Evolutionary conservation across 2,113 vertebrate genomes (phyloP).

Genomic region (Syngnathus floridae): DNA sequence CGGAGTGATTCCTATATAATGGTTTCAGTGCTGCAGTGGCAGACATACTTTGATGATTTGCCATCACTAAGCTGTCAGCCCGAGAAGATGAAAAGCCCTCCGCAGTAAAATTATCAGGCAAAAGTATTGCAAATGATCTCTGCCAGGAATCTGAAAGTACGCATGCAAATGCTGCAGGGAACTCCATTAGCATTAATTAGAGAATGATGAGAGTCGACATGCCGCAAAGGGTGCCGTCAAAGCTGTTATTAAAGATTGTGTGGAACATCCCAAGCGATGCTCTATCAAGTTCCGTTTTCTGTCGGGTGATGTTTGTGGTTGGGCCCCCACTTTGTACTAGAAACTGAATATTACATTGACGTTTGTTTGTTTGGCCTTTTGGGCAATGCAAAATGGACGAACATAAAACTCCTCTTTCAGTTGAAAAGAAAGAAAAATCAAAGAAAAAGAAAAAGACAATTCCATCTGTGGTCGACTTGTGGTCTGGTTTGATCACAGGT

Average conservation of each 20-base stretch:
- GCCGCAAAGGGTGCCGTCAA: constrained; percentile 8
- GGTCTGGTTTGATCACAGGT: no score
- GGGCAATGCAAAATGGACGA: background rate
- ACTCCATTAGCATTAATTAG: constrained; percentile 22
- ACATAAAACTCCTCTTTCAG: background rate
- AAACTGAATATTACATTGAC: background rate
- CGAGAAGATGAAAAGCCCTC: constrained; percentile 13
- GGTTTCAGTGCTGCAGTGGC: constrained; percentile 31
- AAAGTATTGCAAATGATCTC: constrained; percentile 29
- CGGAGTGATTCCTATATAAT: constrained; percentile 16
- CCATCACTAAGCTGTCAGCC: constrained; percentile 18
- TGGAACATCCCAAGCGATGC: background rate
- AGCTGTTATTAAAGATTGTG: constrained; percentile 3
- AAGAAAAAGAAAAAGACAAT: no score
- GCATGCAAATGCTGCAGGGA: constrained; percentile 24
- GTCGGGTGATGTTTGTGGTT: background rate
- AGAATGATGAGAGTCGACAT: constrained; percentile 22
- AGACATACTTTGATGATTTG: constrained; percentile 30
- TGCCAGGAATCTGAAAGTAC: constrained; percentile 10
- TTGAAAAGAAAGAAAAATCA: background rate
- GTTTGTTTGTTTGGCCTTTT: background rate
- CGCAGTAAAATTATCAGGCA: constrained; percentile 21
- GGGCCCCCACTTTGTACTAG: background rate
- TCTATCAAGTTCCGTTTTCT: background rate
- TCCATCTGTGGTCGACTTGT: no score